phyloP scores from a whole-genome alignment of 2,113 vertebrate species.

The Jacana jacana region DNA sequence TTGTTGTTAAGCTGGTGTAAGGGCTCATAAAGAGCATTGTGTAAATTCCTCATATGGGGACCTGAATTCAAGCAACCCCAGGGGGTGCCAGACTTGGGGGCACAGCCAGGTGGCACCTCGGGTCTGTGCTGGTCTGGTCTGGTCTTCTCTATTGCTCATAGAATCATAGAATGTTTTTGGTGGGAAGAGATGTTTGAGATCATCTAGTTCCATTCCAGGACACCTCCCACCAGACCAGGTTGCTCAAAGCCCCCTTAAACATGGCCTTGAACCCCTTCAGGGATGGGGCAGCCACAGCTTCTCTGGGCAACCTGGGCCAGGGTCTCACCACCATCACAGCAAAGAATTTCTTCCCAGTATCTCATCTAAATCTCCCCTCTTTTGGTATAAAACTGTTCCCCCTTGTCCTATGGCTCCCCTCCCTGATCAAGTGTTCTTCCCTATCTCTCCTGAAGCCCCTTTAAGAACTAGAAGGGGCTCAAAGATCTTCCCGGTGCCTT shows the following conservation, averaged over 20 bases:
- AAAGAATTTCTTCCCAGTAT: neutral
- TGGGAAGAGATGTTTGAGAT: neutral
- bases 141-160: too few species aligned
- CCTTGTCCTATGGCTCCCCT: too few species aligned
- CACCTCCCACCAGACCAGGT: neutral
- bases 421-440: neutral
- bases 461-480: neutral
- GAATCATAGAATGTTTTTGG: neutral
- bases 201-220: neutral
- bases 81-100: neutral
- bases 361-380: neutral
- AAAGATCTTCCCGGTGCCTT: neutral
- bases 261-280: neutral
- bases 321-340: neutral
- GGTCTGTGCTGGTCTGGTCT: neutral
- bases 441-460: neutral
- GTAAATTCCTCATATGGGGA: rapidly evolving
- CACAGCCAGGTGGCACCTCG: rapidly evolving
- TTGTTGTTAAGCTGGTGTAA: rapidly evolving
- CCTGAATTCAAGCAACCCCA: rapidly evolving
- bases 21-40: neutral
- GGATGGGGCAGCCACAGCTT: neutral
- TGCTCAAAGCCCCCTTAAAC: neutral
- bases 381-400: too few species aligned
- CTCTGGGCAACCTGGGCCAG: neutral